Evolutionary conservation across 2,888 invertebrate species (phyloP).

Genomic region (Philhelius pedissequus): DNA sequence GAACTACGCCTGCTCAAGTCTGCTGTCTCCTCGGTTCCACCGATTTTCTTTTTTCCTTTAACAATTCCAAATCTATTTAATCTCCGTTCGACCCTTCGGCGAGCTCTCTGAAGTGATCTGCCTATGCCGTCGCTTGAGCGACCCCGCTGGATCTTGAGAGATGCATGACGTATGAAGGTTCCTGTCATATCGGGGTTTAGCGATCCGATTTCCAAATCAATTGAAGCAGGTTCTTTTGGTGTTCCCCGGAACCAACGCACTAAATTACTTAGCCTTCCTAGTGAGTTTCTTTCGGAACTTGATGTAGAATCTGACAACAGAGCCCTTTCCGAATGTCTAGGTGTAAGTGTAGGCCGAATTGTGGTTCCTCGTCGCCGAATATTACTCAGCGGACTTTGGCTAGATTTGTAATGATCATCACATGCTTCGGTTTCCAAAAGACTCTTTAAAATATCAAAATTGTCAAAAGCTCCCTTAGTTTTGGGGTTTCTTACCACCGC

Average conservation of each 20-base stretch:
- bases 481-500: constrained; percentile 83
- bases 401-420: constrained; percentile 86
- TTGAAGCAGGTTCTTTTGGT: constrained; percentile 80
- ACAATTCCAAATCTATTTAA: constrained; percentile 89
- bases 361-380: constrained; percentile 83
- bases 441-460: constrained; percentile 81
- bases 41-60: constrained; percentile 93
- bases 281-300: constrained; percentile 78
- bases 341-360: constrained; percentile 84
- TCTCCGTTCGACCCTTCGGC: constrained; percentile 93
- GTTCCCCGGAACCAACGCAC: constrained; percentile 84
- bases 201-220: constrained; percentile 80
- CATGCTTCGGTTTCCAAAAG: constrained; percentile 88
- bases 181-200: constrained; percentile 82
- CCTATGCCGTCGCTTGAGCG: constrained; percentile 80
- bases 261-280: constrained; percentile 85
- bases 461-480: background rate
- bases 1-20: constrained; percentile 90
- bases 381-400: constrained; percentile 89
- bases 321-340: constrained; percentile 90
- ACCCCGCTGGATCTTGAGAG: constrained; percentile 78
- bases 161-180: constrained; percentile 81
- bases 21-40: constrained; percentile 91
- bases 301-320: constrained; percentile 81
- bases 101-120: constrained; percentile 87